These are phyloP conservation scores for Epizoanthus rinbou DNA, from an alignment of 92 coral and sea anemone species.

Conservation along the genomic window DNA sequence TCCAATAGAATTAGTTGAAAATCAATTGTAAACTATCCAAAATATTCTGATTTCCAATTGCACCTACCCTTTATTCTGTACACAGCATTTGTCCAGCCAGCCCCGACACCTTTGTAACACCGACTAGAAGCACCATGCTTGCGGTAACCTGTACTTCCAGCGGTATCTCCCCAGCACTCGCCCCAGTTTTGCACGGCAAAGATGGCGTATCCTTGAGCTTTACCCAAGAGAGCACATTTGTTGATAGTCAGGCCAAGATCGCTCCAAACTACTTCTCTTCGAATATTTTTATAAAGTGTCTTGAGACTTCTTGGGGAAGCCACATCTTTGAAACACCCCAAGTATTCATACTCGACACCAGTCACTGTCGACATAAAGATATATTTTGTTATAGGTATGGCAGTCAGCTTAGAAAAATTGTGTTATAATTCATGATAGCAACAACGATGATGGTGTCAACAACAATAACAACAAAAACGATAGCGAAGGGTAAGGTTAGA, in stretches of 20 bases:
- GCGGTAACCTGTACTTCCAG: background rate
- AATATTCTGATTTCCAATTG: too few relatives aligned
- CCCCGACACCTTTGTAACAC: background rate
- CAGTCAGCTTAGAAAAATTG: too few relatives aligned
- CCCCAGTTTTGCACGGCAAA: constrained; percentile 3
- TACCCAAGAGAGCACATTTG: background rate
- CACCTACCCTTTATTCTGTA: background rate
- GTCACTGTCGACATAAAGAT: background rate
- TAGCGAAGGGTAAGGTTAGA: too few relatives aligned
- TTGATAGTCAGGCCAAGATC: background rate
- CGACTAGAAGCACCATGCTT: background rate
- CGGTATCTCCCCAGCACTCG: constrained; percentile 3
- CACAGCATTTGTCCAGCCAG: background rate
- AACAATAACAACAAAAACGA: too few relatives aligned
- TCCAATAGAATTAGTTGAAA: too few relatives aligned
- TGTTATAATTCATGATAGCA: too few relatives aligned
- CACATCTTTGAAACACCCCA: background rate
- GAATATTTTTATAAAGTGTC: background rate
- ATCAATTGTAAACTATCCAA: too few relatives aligned
- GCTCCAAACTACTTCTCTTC: background rate
- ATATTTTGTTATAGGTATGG: too few relatives aligned
- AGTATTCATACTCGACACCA: background rate
- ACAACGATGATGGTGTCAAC: too few relatives aligned
- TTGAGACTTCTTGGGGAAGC: background rate
- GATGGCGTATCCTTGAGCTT: background rate